Evolutionary conservation across 2,113 vertebrate species (phyloP).

Genomic region (zebrafish (Danio rerio)): DNA sequence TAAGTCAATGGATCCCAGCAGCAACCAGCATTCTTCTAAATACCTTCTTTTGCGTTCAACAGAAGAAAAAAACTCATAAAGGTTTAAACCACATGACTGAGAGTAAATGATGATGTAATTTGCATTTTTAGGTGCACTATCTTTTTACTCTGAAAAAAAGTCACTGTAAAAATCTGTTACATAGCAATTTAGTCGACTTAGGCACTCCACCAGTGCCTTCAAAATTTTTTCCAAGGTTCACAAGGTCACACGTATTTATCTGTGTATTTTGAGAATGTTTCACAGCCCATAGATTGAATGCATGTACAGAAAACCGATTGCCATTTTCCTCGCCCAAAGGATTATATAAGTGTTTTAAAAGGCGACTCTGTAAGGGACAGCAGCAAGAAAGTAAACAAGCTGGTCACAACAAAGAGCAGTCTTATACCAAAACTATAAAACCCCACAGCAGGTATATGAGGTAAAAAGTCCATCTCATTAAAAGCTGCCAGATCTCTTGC

Average conservation of each 20-base stretch:
- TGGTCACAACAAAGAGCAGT: slow-evolving; percentile 42
- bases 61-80: too few relatives aligned
- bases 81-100: too few relatives aligned
- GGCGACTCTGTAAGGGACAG: neutral
- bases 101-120: too few relatives aligned
- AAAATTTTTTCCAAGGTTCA: neutral
- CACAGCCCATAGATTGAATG: neutral
- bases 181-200: neutral
- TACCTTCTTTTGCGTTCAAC: too few relatives aligned
- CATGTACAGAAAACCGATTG: slow-evolving; percentile 12
- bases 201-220: neutral
- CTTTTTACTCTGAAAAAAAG: neutral
- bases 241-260: slow-evolving; percentile 10
- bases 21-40: too few relatives aligned
- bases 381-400: slow-evolving; percentile 32
- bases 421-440: slow-evolving; percentile 29
- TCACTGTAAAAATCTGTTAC: too few relatives aligned
- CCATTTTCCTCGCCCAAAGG: neutral
- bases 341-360: neutral
- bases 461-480: slow-evolving; percentile 52
- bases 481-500: slow-evolving; percentile 49
- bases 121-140: too few relatives aligned
- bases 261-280: neutral
- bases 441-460: slow-evolving; percentile 38
- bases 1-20: too few relatives aligned